Percentiles rank a stretch among this genome's conserved stretches.
phyloP scores from a whole-genome alignment of 2,888 invertebrate genomes.

The Phanerotoma sp. region DNA sequence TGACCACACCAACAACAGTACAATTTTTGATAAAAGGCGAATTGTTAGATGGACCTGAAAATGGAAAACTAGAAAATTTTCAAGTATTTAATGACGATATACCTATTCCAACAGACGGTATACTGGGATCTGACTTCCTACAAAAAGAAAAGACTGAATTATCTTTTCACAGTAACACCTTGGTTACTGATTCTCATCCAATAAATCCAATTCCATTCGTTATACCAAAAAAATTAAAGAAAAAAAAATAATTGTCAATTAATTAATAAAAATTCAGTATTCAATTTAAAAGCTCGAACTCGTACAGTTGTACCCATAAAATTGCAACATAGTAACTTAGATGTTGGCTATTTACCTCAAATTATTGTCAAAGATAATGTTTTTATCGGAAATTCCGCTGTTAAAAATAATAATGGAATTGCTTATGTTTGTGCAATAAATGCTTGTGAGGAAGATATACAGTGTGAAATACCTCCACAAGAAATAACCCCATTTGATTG shows the following conservation, averaged over 20 bases:
- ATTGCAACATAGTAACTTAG: background rate
- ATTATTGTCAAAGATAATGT: slow-evolving; percentile 2
- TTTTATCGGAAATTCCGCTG: slow-evolving; percentile 18
- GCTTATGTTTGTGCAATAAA: slow-evolving; percentile 19
- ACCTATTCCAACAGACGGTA: too few species aligned
- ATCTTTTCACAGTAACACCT: slow-evolving; percentile 5
- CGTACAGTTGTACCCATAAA: background rate
- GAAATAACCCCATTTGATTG: background rate
- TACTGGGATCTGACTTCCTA: too few species aligned
- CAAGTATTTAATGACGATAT: too few species aligned
- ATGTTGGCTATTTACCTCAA: slow-evolving; percentile 9
- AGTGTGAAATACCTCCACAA: slow-evolving; percentile 7
- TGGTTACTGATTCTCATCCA: slow-evolving; percentile 6
- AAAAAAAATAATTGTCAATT: background rate
- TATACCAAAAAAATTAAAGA: background rate
- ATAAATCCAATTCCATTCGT: slow-evolving; percentile 6
- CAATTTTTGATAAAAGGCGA: too few species aligned
- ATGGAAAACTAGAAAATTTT: too few species aligned
- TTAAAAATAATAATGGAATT: slow-evolving; percentile 7
- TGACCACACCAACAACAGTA: too few species aligned
- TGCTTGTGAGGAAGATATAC: slow-evolving; percentile 9
- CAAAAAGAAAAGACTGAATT: slow-evolving; percentile 4
- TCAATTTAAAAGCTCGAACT: background rate
- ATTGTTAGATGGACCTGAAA: too few species aligned
- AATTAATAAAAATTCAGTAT: background rate